A percentile compares a stretch with the other conserved stretches of the same genome.
These are phyloP conservation scores for Pelagia noctiluca DNA, from an alignment of 30 jellyfish, hydroid and myxozoan genomes.

Conservation along the genomic window DNA sequence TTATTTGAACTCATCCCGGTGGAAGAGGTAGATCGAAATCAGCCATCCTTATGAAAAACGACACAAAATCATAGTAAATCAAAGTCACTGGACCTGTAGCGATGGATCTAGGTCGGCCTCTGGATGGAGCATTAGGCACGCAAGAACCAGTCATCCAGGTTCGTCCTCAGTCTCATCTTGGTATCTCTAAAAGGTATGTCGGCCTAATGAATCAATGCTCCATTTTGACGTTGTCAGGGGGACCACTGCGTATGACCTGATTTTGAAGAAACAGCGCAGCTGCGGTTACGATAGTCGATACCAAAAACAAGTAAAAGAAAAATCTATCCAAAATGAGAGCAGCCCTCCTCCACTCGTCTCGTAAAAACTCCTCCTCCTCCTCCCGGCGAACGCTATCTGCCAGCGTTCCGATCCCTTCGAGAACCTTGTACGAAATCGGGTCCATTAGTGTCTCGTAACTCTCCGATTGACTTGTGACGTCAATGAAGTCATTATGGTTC, in stretches of 20 bases:
- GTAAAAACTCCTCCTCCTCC: constrained; percentile 76
- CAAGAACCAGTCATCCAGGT: too few species aligned
- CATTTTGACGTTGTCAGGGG: constrained; percentile 54
- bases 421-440: constrained; percentile 73
- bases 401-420: constrained; percentile 80
- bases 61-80: too few species aligned
- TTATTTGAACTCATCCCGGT: too few species aligned
- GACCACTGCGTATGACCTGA: constrained; percentile 72
- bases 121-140: too few species aligned
- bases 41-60: too few species aligned
- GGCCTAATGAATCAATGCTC: too few species aligned
- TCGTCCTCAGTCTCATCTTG: too few species aligned
- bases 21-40: too few species aligned
- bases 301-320: constrained; percentile 63
- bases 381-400: constrained; percentile 82
- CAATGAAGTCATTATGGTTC: constrained; percentile 57
- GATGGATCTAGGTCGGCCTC: too few species aligned
- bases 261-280: constrained; percentile 80
- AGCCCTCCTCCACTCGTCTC: constrained; percentile 85
- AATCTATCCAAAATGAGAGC: constrained; percentile 77
- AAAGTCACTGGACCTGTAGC: too few species aligned
- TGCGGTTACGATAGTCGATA: constrained; percentile 69
- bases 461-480: constrained; percentile 54
- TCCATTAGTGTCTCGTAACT: constrained; percentile 79
- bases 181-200: too few species aligned